Conservation (phyloP, 64 coral and sea anemone species). For the Montipora foliosa region DNA sequence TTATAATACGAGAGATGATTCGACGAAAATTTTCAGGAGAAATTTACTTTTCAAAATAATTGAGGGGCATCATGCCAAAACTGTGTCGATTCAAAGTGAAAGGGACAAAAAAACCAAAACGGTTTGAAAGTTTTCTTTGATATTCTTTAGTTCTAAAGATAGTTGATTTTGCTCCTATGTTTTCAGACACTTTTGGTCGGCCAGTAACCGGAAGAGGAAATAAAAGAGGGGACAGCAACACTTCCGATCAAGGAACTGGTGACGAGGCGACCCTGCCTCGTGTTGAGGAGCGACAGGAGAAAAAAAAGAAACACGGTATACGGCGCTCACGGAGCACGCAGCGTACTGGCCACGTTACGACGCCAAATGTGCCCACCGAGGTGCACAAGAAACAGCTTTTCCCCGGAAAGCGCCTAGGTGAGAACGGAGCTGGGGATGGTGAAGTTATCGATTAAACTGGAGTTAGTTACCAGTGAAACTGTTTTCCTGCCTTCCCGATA, state of each 20-base stretch:
- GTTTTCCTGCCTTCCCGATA: too few relatives aligned
- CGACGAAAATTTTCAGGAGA: too few relatives aligned
- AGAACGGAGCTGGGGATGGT: not conserved
- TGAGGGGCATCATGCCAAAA: too few relatives aligned
- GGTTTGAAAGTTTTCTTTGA: too few relatives aligned
- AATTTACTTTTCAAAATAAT: too few relatives aligned
- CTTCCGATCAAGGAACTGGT: constrained; percentile 69
- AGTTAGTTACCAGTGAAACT: too few relatives aligned
- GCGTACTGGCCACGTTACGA: not conserved
- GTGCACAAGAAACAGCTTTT: constrained; percentile 29
- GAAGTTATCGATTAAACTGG: not conserved
- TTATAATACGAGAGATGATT: too few relatives aligned
- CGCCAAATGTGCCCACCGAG: constrained; percentile 21
- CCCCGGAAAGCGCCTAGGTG: not conserved
- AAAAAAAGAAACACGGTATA: constrained; percentile 6
- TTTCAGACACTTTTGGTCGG: constrained; percentile 40
- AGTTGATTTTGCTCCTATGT: not conserved
- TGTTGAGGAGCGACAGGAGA: constrained; percentile 31
- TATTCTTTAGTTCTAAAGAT: not conserved
- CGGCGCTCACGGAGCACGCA: constrained; percentile 5
- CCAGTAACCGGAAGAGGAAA: constrained; percentile 19
- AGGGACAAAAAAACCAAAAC: too few relatives aligned
- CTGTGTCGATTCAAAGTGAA: too few relatives aligned
- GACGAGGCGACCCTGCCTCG: constrained; percentile 70
- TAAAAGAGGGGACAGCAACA: constrained; percentile 26